Evolutionary conservation across 2,797 vertebrate species (phyloP).

Genomic region (Myiotriccus ornatus): DNA sequence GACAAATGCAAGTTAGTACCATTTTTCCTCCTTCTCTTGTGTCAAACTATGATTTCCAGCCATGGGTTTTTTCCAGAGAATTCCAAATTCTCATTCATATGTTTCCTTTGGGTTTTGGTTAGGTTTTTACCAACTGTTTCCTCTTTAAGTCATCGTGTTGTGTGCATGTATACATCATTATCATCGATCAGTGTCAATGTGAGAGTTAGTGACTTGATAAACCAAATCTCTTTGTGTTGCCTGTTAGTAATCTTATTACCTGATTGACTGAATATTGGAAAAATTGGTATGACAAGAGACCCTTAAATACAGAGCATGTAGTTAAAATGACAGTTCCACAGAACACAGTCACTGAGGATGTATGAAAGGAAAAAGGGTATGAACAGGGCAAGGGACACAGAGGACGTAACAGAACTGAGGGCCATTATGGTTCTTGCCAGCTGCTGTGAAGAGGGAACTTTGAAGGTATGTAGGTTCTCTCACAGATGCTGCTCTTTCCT

Average conservation of each 20-base stretch:
- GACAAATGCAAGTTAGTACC: neutral
- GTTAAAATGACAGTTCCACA: neutral
- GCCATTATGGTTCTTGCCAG: neutral
- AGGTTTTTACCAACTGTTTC: neutral
- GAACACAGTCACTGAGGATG: neutral
- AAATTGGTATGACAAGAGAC: constrained; percentile 3
- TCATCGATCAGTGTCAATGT: constrained; percentile 16
- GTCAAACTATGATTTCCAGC: neutral
- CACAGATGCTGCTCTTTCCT: neutral
- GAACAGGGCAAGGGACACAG: neutral
- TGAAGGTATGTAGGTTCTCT: neutral
- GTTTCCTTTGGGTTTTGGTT: neutral
- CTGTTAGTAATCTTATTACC: neutral
- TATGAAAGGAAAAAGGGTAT: neutral
- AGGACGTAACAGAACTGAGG: neutral
- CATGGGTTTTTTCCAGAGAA: neutral
- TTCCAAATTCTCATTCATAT: neutral
- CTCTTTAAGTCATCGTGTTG: neutral
- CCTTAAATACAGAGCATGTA: neutral
- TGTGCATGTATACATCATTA: neutral
- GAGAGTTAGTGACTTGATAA: neutral
- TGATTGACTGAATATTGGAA: constrained; percentile 18
- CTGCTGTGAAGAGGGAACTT: neutral
- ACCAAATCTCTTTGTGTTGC: neutral
- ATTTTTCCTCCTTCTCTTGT: neutral